Evolutionary conservation across 2,797 vertebrate species (phyloP), one percentile per base, ranked within the genome.

Genomic region (Graptemys geographica): DNA sequence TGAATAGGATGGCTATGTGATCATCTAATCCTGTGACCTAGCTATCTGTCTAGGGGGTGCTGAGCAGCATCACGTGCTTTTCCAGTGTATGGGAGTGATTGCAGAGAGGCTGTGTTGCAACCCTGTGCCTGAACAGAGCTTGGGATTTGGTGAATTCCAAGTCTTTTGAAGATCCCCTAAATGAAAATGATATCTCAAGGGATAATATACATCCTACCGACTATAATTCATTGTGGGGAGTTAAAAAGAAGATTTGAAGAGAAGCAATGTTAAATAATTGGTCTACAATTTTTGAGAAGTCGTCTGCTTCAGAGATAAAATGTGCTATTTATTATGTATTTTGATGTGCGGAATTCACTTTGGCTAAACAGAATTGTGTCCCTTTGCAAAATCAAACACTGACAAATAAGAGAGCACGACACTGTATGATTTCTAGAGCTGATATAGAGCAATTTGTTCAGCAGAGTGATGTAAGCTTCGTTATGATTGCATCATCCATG

Each of bases 251-350:
- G 18, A 27, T 76, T 4, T 49, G 49, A 21, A 62, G 94, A 62
- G 83, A 90, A 93, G 84, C 11, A 87, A 59, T 51, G 92, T 56
- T 91, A 93, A 86, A 81, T 94, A 81, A 72, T 86, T 41, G 41
- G 41, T 41, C 41, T 41, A 41, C 41, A 41, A 41, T 41, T 41
- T 41, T 41, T 41, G 41, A 41, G 41, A 41, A 41, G 41, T 41
- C 41, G 41, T 41, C 41, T 41, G 41, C 41, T 41, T 41, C 41
- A 41, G 41, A 41, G 41, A 41, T 41, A 41, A 41, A 41, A 41
- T 41, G 41, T 41, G 41, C 41, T 41, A 41, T 41, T 41, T 41
- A 41, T 41, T 41, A 41, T 41, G 41, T 41, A 41, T 41, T 41
- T 41, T 41, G 41, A 41, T 41, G 41, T 41, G 41, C 41, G 41